Percentiles rank a stretch among this genome's conserved stretches.
Evolutionary conservation across 2,797 vertebrate genomes (phyloP).

Genomic region (Iguana delicatissima): DNA sequence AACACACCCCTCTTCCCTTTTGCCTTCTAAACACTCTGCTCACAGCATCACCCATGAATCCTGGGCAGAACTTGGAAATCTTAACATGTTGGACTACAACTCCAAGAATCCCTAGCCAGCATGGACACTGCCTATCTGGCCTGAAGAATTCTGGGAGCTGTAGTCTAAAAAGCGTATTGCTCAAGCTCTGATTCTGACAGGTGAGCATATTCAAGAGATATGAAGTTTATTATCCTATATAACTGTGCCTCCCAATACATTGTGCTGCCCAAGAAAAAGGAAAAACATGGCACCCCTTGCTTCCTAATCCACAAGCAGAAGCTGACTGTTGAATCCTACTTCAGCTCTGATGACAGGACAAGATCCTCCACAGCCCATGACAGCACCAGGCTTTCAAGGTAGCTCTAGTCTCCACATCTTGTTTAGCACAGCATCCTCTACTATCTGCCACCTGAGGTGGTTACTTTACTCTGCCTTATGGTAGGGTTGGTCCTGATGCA

Average conservation of each 20-base stretch:
- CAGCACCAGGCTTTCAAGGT: background rate
- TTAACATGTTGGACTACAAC: too few species aligned
- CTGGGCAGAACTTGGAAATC: background rate
- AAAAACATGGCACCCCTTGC: background rate
- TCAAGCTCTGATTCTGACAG: background rate
- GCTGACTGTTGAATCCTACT: background rate
- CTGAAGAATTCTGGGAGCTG: background rate
- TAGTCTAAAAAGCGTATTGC: background rate
- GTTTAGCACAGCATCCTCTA: background rate
- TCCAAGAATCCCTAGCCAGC: background rate
- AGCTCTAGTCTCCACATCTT: background rate
- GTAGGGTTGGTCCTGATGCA: too few species aligned
- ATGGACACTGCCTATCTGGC: too few species aligned
- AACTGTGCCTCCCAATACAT: background rate
- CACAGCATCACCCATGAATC: background rate
- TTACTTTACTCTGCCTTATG: too few species aligned
- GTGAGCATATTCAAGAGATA: background rate
- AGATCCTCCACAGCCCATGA: background rate
- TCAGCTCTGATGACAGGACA: background rate
- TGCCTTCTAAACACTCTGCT: background rate
- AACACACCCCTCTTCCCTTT: background rate
- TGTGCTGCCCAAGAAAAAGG: background rate
- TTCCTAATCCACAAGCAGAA: background rate
- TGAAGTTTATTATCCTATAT: background rate
- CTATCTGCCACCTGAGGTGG: too few species aligned